phyloP scores from a whole-genome alignment of 2,797 vertebrate genomes.

The Sebastes goodei region DNA sequence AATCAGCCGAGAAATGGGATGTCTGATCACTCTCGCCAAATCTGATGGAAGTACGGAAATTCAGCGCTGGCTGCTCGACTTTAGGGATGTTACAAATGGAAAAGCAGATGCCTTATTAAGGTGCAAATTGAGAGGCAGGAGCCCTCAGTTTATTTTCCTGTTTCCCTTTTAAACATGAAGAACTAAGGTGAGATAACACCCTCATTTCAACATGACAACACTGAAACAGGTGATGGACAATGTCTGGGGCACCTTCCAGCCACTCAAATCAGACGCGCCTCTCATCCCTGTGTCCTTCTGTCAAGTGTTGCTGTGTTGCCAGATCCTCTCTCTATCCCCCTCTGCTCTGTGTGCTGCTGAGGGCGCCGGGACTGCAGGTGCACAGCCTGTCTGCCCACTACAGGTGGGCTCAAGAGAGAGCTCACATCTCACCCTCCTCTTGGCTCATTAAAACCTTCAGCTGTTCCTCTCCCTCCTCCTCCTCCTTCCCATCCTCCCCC shows the following conservation, averaged over 20 bases:
- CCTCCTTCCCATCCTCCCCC: not conserved
- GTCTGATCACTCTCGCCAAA: slow-evolving; percentile 69
- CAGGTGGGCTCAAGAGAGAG: slow-evolving; percentile 63
- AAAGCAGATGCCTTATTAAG: slow-evolving; percentile 36
- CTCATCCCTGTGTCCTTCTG: slow-evolving; percentile 58
- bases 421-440: slow-evolving; percentile 62
- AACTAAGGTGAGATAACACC: slow-evolving; percentile 11
- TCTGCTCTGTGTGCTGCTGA: slow-evolving; percentile 46
- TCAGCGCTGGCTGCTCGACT: slow-evolving; percentile 12
- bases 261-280: slow-evolving; percentile 51
- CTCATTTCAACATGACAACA: slow-evolving; percentile 2
- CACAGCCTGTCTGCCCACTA: slow-evolving; percentile 59
- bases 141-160: slow-evolving; percentile 13
- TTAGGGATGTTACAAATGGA: slow-evolving; percentile 37
- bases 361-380: slow-evolving; percentile 70
- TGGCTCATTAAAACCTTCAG: slow-evolving; percentile 79
- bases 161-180: slow-evolving; percentile 10
- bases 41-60: slow-evolving; percentile 46
- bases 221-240: slow-evolving; percentile 17
- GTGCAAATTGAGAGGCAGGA: slow-evolving; percentile 40
- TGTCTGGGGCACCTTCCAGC: slow-evolving; percentile 44
- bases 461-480: slow-evolving; percentile 58
- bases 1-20: slow-evolving; percentile 74
- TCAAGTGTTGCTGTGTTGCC: slow-evolving; percentile 57
- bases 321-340: slow-evolving; percentile 28